These are phyloP conservation scores for Zapus hudsonius DNA, from an alignment of 2,113 vertebrate genomes.

Conservation along the genomic window DNA sequence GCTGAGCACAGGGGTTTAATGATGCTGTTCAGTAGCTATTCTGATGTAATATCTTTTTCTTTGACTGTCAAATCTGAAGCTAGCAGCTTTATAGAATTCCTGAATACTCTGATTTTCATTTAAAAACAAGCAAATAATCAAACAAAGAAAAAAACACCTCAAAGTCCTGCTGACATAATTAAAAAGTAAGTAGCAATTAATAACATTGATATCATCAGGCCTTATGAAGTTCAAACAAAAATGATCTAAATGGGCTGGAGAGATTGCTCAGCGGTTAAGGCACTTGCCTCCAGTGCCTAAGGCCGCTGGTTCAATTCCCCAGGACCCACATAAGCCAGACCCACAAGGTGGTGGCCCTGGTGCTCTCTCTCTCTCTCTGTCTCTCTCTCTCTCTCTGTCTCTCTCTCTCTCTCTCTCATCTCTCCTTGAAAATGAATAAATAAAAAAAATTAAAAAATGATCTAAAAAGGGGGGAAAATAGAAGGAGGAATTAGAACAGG, in stretches of 20 bases:
- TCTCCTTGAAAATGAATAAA: not conserved
- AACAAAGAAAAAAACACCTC: not conserved
- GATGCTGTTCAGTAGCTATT: not conserved
- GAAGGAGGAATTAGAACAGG: not conserved
- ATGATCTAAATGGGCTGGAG: too few species aligned
- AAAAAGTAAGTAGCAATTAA: not conserved
- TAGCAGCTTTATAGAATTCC: not conserved
- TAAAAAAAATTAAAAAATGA: not conserved
- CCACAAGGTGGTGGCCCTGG: too few species aligned
- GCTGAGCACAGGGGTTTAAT: not conserved
- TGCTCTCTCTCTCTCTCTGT: too few species aligned
- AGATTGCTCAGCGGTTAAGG: too few species aligned
- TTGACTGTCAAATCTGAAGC: slow-evolving; percentile 45
- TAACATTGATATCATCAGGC: not conserved
- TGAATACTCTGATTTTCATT: slow-evolving; percentile 15
- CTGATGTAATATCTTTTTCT: slow-evolving; percentile 4
- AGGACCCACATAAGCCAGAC: too few species aligned
- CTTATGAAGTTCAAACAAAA: not conserved
- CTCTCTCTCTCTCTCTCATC: too few species aligned
- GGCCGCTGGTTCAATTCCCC: too few species aligned
- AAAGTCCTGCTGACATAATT: not conserved
- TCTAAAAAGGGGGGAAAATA: too few species aligned
- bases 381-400: too few species aligned
- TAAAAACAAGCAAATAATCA: too few species aligned
- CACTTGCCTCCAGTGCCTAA: too few species aligned